phyloP scores from a whole-genome alignment of 2,888 invertebrate species.

The Apoda limacodes region DNA sequence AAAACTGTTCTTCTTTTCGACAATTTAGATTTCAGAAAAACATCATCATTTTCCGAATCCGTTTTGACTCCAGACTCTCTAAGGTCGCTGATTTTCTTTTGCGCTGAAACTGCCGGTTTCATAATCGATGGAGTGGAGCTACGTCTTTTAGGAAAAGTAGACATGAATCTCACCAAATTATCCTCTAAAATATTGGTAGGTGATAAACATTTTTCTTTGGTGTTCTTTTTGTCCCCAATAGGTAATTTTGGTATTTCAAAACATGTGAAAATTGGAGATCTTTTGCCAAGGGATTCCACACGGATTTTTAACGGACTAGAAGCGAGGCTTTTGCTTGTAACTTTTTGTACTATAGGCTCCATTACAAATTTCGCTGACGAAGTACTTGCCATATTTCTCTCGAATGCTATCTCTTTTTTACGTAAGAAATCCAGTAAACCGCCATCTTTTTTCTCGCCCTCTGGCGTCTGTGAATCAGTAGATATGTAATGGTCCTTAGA shows the following conservation, averaged over 20 bases:
- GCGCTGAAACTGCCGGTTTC: conserved; percentile 20
- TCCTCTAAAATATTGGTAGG: conserved; percentile 30
- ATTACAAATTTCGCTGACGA: conserved; percentile 23
- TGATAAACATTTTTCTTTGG: conserved; percentile 17
- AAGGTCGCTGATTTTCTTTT: conserved; percentile 34
- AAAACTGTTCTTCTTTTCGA: conserved; percentile 8
- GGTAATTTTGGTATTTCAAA: conserved; percentile 38
- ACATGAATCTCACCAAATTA: conserved; percentile 33
- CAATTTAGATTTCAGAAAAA: conserved; percentile 17
- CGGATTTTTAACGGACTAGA: conserved; percentile 42
- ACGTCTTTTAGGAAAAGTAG: conserved; percentile 37
- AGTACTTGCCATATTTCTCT: conserved; percentile 23
- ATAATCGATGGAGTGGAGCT: conserved; percentile 42
- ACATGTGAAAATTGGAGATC: conserved; percentile 34
- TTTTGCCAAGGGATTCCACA: conserved; percentile 25
- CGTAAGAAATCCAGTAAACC: conserved; percentile 34
- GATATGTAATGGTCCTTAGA: conserved; percentile 32
- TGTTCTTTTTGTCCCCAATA: conserved; percentile 24
- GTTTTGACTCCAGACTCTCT: conserved; percentile 42
- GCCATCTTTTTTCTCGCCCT: conserved; percentile 27
- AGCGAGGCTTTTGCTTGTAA: conserved; percentile 34
- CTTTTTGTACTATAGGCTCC: conserved; percentile 15
- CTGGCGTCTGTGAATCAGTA: conserved; percentile 30
- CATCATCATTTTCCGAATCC: conserved; percentile 49
- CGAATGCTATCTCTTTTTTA: conserved; percentile 28